Percentiles rank a stretch among this genome's conserved stretches.
phyloP scores from a whole-genome alignment of 2,797 vertebrate species.

The Onychomys leucogaster region DNA sequence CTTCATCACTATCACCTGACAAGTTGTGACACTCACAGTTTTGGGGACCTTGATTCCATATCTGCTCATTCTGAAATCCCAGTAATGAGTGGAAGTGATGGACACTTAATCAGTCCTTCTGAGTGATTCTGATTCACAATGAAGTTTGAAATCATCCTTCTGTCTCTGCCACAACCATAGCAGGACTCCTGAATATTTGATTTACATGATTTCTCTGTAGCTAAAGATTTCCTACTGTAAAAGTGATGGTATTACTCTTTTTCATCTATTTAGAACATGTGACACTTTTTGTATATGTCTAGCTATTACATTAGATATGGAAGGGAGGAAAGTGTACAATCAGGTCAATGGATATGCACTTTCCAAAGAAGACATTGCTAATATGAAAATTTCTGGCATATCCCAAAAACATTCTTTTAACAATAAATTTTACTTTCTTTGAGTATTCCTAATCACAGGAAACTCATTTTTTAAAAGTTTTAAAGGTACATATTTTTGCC shows the following conservation, averaged over 20 bases:
- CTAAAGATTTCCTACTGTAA: background rate
- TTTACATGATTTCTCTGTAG: background rate
- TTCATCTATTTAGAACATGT: background rate
- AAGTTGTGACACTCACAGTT: background rate
- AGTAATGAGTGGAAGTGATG: background rate
- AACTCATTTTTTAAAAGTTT: background rate
- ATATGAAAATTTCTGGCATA: background rate
- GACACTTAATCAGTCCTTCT: background rate
- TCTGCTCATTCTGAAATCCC: background rate
- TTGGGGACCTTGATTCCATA: background rate
- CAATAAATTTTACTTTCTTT: conserved; percentile 14
- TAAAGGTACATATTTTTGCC: conserved; percentile 19
- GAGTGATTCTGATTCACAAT: background rate
- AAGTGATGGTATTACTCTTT: background rate
- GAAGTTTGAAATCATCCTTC: background rate
- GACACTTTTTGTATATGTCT: background rate
- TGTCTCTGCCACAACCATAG: background rate
- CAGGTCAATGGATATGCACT: background rate
- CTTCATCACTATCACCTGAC: background rate
- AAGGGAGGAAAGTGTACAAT: background rate
- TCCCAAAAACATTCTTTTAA: background rate
- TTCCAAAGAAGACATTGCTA: background rate
- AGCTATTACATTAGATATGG: background rate
- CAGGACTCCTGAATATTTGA: background rate
- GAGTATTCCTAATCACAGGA: background rate